Percentiles rank a stretch among this genome's conserved stretches.
Conservation (phyloP, 92 coral and sea anemone genomes). For the Epizoanthus scotinus region DNA sequence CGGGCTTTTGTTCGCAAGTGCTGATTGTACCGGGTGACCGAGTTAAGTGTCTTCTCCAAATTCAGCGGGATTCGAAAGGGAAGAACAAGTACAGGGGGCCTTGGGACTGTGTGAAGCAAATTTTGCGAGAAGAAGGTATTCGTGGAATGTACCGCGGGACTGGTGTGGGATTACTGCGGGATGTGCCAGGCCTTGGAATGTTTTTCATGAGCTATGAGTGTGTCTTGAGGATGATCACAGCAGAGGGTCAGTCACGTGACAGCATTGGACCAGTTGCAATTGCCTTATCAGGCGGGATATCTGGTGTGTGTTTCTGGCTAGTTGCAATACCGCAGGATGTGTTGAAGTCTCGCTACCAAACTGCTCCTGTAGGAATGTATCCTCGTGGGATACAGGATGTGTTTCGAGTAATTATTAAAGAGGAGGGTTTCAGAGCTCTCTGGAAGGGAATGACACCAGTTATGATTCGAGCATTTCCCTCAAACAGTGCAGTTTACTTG, state of each 20-base stretch:
- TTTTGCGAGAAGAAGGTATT: constrained; percentile 57
- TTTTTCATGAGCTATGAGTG: constrained; percentile 82
- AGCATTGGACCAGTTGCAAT: constrained; percentile 70
- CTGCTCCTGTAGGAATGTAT: no score
- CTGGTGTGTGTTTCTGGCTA: constrained; percentile 86
- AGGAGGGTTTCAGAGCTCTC: no score
- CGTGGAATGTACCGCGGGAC: constrained; percentile 78
- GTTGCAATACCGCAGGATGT: no score
- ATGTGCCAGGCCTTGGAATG: constrained; percentile 68
- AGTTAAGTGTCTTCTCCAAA: no score
- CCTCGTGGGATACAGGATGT: no score
- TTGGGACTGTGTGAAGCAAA: constrained; percentile 59
- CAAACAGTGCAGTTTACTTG: no score
- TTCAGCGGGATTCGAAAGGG: no score
- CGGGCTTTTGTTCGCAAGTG: constrained; percentile 60
- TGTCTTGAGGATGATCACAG: constrained; percentile 42
- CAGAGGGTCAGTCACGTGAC: constrained; percentile 69
- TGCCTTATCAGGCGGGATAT: constrained; percentile 74
- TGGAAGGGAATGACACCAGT: no score
- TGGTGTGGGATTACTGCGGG: constrained; percentile 66
- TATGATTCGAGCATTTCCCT: no score
- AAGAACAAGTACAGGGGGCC: no score
- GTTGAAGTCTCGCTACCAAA: no score
- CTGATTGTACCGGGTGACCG: constrained; percentile 77
- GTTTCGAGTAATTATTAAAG: no score